Percentiles rank a stretch among this genome's conserved stretches.
These are phyloP conservation scores for Pandemis corylana DNA, from an alignment of 2,888 invertebrate genomes.

Conservation along the genomic window DNA sequence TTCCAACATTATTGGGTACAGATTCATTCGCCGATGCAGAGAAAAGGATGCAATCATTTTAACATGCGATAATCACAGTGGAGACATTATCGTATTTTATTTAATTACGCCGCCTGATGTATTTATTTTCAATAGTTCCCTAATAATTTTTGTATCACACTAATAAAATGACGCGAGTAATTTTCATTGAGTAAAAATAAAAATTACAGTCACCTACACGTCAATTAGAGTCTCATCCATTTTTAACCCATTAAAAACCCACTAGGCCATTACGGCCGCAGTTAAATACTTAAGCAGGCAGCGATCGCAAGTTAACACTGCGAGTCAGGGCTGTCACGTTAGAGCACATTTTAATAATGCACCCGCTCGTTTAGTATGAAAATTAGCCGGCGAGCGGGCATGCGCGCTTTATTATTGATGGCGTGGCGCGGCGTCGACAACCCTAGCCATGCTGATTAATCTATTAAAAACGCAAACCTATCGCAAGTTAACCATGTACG, in stretches of 20 bases:
- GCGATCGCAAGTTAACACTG: constrained; percentile 53
- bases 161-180: neutral
- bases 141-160: too few relatives aligned
- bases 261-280: constrained; percentile 62
- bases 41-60: neutral
- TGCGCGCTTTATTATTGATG: constrained; percentile 71
- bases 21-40: neutral
- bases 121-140: too few relatives aligned
- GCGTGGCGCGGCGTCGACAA: constrained; percentile 41
- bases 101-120: too few relatives aligned
- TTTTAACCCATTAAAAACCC: constrained; percentile 43
- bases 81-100: too few relatives aligned
- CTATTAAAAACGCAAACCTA: constrained; percentile 37
- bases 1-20: too few relatives aligned
- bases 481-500: neutral
- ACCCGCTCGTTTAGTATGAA: constrained; percentile 82
- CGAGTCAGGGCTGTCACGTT: constrained; percentile 72
- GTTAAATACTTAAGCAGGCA: constrained; percentile 71
- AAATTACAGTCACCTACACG: neutral
- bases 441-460: constrained; percentile 30
- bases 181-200: neutral
- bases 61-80: too few relatives aligned
- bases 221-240: neutral
- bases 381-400: constrained; percentile 74
- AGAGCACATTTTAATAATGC: constrained; percentile 81